Evolutionary conservation across 2,888 invertebrate species (phyloP), one percentile per base, ranked within the genome.

Genomic region (Yponomeuta cagnagella): DNA sequence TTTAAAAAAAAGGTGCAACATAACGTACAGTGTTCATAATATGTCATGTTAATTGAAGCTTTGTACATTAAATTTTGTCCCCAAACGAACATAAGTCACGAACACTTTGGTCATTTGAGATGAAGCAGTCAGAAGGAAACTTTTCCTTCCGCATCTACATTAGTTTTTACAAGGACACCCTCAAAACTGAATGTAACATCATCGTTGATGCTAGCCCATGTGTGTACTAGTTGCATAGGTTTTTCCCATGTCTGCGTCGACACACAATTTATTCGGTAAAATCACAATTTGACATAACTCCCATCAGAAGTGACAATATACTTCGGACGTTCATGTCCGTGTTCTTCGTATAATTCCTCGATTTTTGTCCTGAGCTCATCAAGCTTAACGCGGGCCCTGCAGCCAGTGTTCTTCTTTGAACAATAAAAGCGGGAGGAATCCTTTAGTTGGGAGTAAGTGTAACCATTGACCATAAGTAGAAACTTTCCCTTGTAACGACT

Each of bases 401-500:
- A 72, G 8, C 68, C 70, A 12, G 70, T 31, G 9, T 70, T 48
- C 30, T 68, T 70, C 63, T 68, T 68, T n/a, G 72, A 70, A 52
- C 72, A 72, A n/a, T 68, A 72, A 33, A 68, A 72, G 63, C 65
- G 68, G 5, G 12, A 33, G 6, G 64, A 58, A 23, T 48, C 68
- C n/a, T 48, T 48, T 43, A 43, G 8, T 12, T 70, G 48, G 33
- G 72, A 68, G 31, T 70, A 72, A n/a, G 72, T 72, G n/a, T 63
- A 64, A 48, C 64, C n/a, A 23, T 72, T 64, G 10, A 70, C 15
- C 72, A 72, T 64, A 23, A 72, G 65, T 10, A 72, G 15, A 58
- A 4, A 15, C 15, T 58, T 58, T 15, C 52, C 52, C 15, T 15
- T 58, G 52, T 6, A 70, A 4, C 15, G 12, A 43, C 43, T 43